phyloP scores from a whole-genome alignment of 2,888 invertebrate species.

The Andrena minutula region DNA sequence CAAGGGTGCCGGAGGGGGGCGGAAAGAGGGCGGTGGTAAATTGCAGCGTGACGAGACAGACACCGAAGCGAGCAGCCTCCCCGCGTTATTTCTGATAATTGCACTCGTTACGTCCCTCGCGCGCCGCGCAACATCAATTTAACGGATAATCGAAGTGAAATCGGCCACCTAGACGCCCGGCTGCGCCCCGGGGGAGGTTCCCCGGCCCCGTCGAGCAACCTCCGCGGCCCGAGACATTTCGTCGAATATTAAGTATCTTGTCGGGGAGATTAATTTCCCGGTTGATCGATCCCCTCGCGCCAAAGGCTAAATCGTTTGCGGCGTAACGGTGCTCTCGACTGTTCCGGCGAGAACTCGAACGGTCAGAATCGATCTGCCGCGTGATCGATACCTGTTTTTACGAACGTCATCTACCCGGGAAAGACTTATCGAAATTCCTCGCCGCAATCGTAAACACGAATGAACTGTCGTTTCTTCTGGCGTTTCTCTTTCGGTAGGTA shows the following conservation, averaged over 20 bases:
- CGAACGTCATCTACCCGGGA: neutral
- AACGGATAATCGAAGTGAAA: conserved; percentile 57
- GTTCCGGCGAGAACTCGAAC: conserved; percentile 8
- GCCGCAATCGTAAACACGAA: neutral
- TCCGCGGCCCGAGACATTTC: conserved; percentile 2
- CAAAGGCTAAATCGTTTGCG: neutral
- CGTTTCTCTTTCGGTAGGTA: neutral
- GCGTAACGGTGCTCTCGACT: conserved; percentile 2
- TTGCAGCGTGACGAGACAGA: conserved; percentile 50
- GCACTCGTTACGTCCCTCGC: conserved; percentile 67
- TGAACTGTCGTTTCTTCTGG: neutral
- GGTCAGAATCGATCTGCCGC: neutral
- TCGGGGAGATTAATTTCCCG: conserved; percentile 58
- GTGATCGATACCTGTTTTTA: conserved; percentile 26
- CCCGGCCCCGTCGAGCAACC: neutral
- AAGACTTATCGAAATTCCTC: conserved; percentile 25
- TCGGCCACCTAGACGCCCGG: conserved; percentile 21
- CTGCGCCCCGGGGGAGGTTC: neutral
- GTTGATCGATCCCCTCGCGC: conserved; percentile 41
- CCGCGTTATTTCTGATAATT: conserved; percentile 76
- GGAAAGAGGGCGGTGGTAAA: conserved; percentile 44
- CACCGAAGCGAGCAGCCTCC: conserved; percentile 25
- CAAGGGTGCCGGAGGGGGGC: neutral
- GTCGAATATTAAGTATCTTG: conserved; percentile 44
- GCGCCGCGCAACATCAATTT: conserved; percentile 57